Evolutionary conservation across 2,797 vertebrate species (phyloP), one percentile per base, ranked within the genome.

Genomic region (Graptemys geographica): DNA sequence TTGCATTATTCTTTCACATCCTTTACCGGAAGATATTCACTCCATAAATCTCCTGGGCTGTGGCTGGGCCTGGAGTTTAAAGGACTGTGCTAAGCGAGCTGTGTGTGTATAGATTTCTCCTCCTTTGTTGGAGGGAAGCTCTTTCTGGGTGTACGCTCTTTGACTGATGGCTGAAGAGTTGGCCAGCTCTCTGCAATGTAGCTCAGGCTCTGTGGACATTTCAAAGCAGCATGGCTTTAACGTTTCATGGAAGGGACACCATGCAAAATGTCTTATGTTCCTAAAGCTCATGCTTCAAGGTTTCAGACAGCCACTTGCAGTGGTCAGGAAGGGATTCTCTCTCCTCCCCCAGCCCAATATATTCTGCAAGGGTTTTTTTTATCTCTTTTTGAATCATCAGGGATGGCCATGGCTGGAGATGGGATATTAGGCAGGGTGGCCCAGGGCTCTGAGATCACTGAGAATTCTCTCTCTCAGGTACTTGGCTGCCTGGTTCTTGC

Each of bases 101-200:
- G 62, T 0, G 0, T 6, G 27, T 0, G 3, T 41, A 53, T 10
- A 65, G 1, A 0, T 74, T 5, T 78, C 81, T 65, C 13, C 41
- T 52, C 27, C 16, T 41, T 18, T 3, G 31, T 44, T 10, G 55
- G 28, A 57, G 55, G 76, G 91, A 90, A 89, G 33, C 37, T 79
- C 0, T 1, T 65, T 86, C 41, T 27, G 44, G 11, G 1, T 15
- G 80, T 74, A 78, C 57, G 56, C 8, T n/a, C 4, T 52, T 53
- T 12, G 27, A 33, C 80, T 5, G 56, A 19, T 56, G 86, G 65
- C 76, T 81, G 59, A 69, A 2, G 25, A 83, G 8, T 2, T 47
- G 76, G 28, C 57, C 55, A 84, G 84, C 31, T 83, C 90, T 23
- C 79, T 65, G 62, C 0, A 0, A 10, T 51, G 82, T 69, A 80